Evolutionary conservation across 2,113 vertebrate genomes (phyloP).

Genomic region (Corydoras maculifer): DNA sequence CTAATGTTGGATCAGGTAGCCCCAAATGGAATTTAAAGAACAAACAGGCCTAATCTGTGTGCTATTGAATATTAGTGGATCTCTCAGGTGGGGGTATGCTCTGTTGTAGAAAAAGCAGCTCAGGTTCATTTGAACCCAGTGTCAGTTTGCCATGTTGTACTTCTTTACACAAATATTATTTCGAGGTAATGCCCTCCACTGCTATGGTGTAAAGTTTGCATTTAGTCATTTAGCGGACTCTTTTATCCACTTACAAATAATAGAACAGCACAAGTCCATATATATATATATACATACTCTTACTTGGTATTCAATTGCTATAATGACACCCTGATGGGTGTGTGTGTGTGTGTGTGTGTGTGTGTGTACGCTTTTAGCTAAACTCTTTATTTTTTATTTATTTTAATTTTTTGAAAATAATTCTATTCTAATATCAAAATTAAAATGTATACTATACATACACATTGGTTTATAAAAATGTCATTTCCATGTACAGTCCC

Average conservation of each 20-base stretch:
- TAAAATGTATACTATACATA: too few species aligned
- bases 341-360: too few species aligned
- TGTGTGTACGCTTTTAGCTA: neutral
- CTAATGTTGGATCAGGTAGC: conserved; percentile 11
- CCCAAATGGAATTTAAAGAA: conserved; percentile 3
- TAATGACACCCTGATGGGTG: conserved; percentile 20
- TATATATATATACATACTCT: neutral
- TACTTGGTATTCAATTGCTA: neutral
- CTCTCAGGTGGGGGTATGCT: conserved; percentile 16
- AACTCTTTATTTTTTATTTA: neutral
- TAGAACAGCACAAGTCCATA: neutral
- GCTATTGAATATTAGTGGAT: conserved; percentile 8
- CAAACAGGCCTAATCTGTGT: neutral
- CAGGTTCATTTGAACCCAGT: conserved; percentile 15
- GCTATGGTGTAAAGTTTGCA: too few species aligned
- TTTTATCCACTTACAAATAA: neutral
- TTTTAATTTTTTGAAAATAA: too few species aligned
- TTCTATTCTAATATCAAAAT: too few species aligned
- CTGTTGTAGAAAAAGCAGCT: conserved; percentile 6
- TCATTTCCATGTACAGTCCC: conserved; percentile 10
- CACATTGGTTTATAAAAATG: too few species aligned
- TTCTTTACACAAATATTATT: too few species aligned
- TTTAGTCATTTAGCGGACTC: too few species aligned
- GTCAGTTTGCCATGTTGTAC: neutral
- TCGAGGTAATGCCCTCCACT: too few species aligned